Base-by-base conservation (phyloP, 2,888 invertebrate genomes). In the Coleophora flavipennella region DNA sequence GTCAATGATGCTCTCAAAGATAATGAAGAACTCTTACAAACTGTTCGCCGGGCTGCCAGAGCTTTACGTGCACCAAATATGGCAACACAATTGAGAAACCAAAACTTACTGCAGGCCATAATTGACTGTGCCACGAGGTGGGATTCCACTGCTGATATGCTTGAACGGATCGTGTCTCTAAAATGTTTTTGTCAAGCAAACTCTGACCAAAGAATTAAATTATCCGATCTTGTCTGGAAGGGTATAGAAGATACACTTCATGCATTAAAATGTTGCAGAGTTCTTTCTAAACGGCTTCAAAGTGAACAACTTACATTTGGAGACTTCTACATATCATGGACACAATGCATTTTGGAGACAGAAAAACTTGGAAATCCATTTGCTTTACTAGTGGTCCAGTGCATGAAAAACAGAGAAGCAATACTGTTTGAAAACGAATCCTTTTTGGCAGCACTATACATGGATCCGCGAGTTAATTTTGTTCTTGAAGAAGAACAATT, bases 141-240 rank as follows among this genome's bases (percentile, higher is more conserved):
- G 35, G 35, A 35, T 13, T 35, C 35, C 9, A 35, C 35, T 13
- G 35, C 28, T 3, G 9, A 35, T 28, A 35, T 35, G 35, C 28
- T 35, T 12, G 35, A 35, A 28, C 20, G 20, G 20, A 20, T 20
- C 6, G 6, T 20, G 6, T 20, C 20, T 6, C 20, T 20, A 6
- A 20, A 20, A 20, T n/a, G 6, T 20, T 20, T 20, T 20, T 20
- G 20, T 20, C 20, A 20, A 20, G 20, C 20, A 20, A 20, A 6
- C 20, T 20, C 20, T 4, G 6, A 20, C 20, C 20, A 20, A 20
- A 20, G 3, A 20, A 20, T 20, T 20, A 20, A 20, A 20, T 20
- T 20, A 20, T 20, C 20, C 6, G 20, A 20, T 20, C 20, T 6
- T 20, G 20, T 20, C 20, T 20, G 20, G 20, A 20, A 20, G 20